Evolutionary conservation across 2,113 vertebrate genomes (phyloP).

Genomic region (Hoplias malabaricus): DNA sequence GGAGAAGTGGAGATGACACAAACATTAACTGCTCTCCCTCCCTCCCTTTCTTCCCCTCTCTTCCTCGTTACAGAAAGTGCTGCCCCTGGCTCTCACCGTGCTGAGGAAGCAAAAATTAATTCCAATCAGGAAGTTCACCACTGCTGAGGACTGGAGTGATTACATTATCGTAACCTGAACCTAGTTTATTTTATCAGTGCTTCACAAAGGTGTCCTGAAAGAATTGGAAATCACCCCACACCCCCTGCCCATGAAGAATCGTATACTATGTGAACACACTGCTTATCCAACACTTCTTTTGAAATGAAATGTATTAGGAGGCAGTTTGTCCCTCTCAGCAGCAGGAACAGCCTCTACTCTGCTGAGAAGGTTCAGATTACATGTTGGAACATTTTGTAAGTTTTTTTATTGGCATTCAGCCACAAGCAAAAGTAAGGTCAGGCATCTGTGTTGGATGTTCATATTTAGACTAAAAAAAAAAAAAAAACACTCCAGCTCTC

Average conservation of each 20-base stretch:
- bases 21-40: slow-evolving; percentile 57
- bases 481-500: too few relatives aligned
- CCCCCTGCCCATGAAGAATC: slow-evolving; percentile 13
- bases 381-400: too few relatives aligned
- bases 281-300: too few relatives aligned
- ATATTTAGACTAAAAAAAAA: too few relatives aligned
- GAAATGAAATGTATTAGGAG: too few relatives aligned
- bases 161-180: slow-evolving; percentile 61
- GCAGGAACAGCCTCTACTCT: too few relatives aligned
- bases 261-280: too few relatives aligned
- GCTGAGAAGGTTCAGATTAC: too few relatives aligned
- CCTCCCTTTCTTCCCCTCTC: slow-evolving; percentile 6
- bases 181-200: slow-evolving; percentile 33
- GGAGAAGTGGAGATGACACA: slow-evolving; percentile 51
- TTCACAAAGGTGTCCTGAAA: slow-evolving; percentile 19
- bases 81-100: slow-evolving; percentile 57
- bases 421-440: too few relatives aligned
- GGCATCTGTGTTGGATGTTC: too few relatives aligned
- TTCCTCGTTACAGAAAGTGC: slow-evolving; percentile 43
- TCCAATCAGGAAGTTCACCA: slow-evolving; percentile 68
- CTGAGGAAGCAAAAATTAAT: slow-evolving; percentile 77
- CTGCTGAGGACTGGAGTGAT: slow-evolving; percentile 54
- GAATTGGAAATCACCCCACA: slow-evolving; percentile 4
- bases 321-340: too few relatives aligned
- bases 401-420: too few relatives aligned